phyloP scores from a whole-genome alignment of 1,140 invertebrate genomes.

The Solenopsis fugax region DNA sequence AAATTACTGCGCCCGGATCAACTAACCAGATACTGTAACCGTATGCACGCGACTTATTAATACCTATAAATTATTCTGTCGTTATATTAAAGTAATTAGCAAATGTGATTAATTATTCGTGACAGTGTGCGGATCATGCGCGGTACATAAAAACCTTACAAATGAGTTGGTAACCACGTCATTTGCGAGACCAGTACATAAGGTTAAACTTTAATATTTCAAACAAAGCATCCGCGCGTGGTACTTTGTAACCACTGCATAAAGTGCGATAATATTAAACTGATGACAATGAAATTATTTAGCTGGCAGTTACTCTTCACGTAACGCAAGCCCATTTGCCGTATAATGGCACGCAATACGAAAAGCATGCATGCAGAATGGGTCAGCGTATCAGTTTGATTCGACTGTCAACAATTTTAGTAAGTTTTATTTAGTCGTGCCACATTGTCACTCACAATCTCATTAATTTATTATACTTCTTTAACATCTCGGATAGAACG shows the following conservation, averaged over 20 bases:
- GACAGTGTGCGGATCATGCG: background rate
- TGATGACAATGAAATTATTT: slow-evolving; percentile 75
- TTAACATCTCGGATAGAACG: background rate
- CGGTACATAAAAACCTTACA: background rate
- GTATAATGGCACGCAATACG: slow-evolving; percentile 25
- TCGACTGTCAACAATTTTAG: slow-evolving; percentile 62
- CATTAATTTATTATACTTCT: slow-evolving; percentile 16
- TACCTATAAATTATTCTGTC: background rate
- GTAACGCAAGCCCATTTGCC: slow-evolving; percentile 68
- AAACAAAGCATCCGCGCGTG: slow-evolving; percentile 26
- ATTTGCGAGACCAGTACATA: slow-evolving; percentile 19
- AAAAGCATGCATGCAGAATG: slow-evolving; percentile 63
- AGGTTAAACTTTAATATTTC: slow-evolving; percentile 45
- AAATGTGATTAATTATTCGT: slow-evolving; percentile 10
- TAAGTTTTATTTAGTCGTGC: slow-evolving; percentile 44
- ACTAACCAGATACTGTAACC: background rate
- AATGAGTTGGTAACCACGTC: background rate
- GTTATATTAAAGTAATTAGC: background rate
- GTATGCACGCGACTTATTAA: background rate
- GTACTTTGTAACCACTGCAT: slow-evolving; percentile 57
- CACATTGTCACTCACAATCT: slow-evolving; percentile 55
- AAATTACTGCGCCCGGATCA: background rate
- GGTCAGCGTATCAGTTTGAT: slow-evolving; percentile 50
- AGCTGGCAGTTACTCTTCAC: slow-evolving; percentile 69
- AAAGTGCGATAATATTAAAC: slow-evolving; percentile 68